Percentiles rank a stretch among this genome's conserved stretches.
These are phyloP conservation scores for Dicrostonyx torquatus DNA, from an alignment of 2,797 vertebrate genomes.

Conservation along the genomic window DNA sequence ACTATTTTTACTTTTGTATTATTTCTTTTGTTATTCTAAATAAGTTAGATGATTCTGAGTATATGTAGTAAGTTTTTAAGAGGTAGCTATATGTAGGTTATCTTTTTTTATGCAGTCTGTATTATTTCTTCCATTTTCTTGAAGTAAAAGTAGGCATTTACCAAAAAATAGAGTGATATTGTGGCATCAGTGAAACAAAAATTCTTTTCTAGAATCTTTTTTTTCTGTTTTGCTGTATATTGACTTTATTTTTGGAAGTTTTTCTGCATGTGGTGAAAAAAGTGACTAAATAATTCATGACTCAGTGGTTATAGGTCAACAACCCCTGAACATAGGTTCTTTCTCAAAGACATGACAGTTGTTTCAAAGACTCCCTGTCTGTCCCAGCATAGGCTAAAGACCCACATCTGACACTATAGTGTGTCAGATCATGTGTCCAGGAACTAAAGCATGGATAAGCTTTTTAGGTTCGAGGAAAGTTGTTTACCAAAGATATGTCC, in stretches of 20 bases:
- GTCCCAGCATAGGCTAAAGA: not conserved
- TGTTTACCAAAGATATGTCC: not conserved
- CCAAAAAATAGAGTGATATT: not conserved
- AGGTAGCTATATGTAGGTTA: not conserved
- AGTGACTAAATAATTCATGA: conserved; percentile 19
- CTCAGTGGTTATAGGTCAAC: conserved; percentile 37
- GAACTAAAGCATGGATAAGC: not conserved
- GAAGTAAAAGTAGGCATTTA: conserved; percentile 26
- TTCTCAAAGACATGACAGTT: not conserved
- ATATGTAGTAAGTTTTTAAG: not conserved
- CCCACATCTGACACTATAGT: not conserved
- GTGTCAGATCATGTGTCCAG: not conserved
- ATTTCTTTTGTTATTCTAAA: not conserved
- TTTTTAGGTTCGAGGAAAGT: conserved; percentile 31
- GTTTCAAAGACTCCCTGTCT: not conserved
- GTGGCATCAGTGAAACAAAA: conserved; percentile 25
- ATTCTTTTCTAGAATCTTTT: conserved; percentile 8
- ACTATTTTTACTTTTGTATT: conserved; percentile 35
- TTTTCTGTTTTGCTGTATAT: conserved; percentile 35
- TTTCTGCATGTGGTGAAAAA: conserved; percentile 50
- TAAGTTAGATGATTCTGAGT: conserved; percentile 37
- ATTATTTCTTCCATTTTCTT: not conserved
- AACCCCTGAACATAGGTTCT: conserved; percentile 50
- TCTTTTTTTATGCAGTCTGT: not conserved
- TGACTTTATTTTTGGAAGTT: conserved; percentile 48